A percentile compares a stretch with the other conserved stretches of the same genome.
Conservation (phyloP, 1,140 invertebrate species). For the Drosophila subpulchrella region DNA sequence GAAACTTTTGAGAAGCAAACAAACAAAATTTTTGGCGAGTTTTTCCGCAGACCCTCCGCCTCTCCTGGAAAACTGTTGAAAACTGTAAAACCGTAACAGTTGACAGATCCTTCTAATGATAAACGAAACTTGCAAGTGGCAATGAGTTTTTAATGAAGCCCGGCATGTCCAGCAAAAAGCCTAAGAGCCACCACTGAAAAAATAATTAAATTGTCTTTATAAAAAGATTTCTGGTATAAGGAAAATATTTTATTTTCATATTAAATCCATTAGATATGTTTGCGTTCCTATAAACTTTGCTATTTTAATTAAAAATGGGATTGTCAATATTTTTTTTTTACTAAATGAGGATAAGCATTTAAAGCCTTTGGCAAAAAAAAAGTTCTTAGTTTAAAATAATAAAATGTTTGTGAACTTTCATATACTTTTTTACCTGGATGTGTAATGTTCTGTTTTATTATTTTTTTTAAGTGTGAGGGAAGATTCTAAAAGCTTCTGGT, state of each 20-base stretch:
- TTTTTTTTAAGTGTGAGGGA: conserved; percentile 8
- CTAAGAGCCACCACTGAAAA: conserved; percentile 19
- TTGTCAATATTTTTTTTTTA: too few relatives aligned
- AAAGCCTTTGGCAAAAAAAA: not conserved
- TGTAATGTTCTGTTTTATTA: not conserved
- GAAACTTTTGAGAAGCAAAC: conserved; percentile 42
- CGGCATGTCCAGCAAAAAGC: conserved; percentile 23
- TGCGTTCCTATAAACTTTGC: too few relatives aligned
- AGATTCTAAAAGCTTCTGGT: conserved; percentile 16
- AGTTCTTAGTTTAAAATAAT: not conserved
- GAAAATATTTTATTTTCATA: too few relatives aligned
- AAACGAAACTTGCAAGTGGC: conserved; percentile 74
- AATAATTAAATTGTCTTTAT: conserved; percentile 5
- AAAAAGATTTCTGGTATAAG: too few relatives aligned
- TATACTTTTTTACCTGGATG: conserved; percentile 2
- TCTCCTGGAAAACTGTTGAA: conserved; percentile 47
- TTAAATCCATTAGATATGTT: not conserved
- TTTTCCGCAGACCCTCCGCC: conserved; percentile 23
- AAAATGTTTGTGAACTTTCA: not conserved
- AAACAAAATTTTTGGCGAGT: conserved; percentile 55
- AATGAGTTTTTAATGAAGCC: conserved; percentile 81
- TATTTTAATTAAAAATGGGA: too few relatives aligned
- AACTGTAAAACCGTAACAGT: conserved; percentile 57
- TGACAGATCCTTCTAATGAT: conserved; percentile 73
- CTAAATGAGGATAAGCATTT: too few relatives aligned